phyloP scores from a whole-genome alignment of 2,113 vertebrate genomes.

The Cairina moschata region DNA sequence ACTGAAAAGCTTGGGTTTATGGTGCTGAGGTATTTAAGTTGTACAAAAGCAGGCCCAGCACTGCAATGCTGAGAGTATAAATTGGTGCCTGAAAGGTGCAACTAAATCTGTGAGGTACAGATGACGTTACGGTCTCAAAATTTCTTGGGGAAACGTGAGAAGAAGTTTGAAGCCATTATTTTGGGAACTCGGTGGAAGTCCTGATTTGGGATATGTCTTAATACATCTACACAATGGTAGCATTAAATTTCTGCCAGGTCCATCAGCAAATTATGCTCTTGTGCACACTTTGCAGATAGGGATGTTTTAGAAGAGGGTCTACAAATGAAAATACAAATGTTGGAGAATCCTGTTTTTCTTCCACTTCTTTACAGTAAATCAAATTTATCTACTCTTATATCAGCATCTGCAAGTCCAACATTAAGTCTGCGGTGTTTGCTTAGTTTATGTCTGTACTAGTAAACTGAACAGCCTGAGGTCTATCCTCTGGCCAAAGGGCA shows the following conservation, averaged over 20 bases:
- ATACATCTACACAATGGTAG: not conserved
- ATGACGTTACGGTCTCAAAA: not conserved
- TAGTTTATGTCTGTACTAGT: not conserved
- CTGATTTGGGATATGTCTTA: not conserved
- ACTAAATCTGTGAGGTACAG: not conserved
- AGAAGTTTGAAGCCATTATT: not conserved
- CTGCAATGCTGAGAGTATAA: not conserved
- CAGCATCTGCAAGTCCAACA: not conserved
- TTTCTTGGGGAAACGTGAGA: not conserved
- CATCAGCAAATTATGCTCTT: not conserved
- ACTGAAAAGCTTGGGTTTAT: not conserved
- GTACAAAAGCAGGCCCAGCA: not conserved
- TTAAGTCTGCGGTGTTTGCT: fast-evolving
- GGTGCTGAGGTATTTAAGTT: not conserved
- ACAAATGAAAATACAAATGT: not conserved
- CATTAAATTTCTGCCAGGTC: not conserved
- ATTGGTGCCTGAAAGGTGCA: not conserved
- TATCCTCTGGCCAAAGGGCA: not conserved
- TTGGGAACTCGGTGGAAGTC: not conserved
- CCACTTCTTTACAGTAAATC: not conserved
- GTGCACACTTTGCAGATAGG: not conserved
- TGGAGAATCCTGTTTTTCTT: not conserved
- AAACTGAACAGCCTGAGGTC: not conserved
- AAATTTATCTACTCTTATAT: not conserved
- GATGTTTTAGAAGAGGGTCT: not conserved